A percentile compares a stretch with the other conserved stretches of the same genome.
Evolutionary conservation across 2,797 vertebrate species (phyloP).

Genomic region (Acanthopagrus latus): DNA sequence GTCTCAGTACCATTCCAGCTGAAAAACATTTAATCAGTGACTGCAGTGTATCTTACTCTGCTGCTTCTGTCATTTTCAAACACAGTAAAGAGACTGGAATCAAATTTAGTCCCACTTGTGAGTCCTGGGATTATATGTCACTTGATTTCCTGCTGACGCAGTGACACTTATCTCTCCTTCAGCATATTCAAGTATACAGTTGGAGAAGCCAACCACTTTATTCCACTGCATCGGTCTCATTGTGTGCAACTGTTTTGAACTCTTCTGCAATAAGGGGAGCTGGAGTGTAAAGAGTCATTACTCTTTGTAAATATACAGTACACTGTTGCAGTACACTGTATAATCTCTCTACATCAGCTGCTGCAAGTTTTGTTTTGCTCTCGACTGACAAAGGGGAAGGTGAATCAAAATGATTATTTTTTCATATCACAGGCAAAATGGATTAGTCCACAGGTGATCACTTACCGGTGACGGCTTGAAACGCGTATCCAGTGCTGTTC

Average conservation of each 20-base stretch:
- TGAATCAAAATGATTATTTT: no score
- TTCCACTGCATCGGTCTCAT: constrained; percentile 27
- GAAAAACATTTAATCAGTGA: constrained; percentile 46
- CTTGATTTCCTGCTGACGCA: fast-evolving
- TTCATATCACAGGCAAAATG: no score
- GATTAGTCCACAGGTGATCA: no score
- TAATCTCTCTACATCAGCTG: no score
- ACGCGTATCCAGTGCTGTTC: no score
- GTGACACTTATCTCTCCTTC: neutral
- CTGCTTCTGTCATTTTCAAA: constrained; percentile 16
- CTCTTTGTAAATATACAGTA: no score
- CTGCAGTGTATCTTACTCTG: constrained; percentile 24
- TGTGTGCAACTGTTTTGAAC: neutral
- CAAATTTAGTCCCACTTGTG: constrained; percentile 15
- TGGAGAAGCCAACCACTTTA: no score
- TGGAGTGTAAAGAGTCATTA: neutral
- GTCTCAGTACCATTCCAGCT: fast-evolving
- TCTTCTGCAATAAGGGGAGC: fast-evolving
- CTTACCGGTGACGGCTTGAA: no score
- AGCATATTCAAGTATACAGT: no score
- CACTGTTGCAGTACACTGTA: no score
- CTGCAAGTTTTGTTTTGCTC: no score
- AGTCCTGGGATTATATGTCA: neutral
- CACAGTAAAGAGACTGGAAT: constrained; percentile 49
- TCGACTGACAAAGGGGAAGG: no score